These are phyloP conservation scores for Tipula helvola DNA, from an alignment of 2,888 invertebrate species.

Conservation along the genomic window DNA sequence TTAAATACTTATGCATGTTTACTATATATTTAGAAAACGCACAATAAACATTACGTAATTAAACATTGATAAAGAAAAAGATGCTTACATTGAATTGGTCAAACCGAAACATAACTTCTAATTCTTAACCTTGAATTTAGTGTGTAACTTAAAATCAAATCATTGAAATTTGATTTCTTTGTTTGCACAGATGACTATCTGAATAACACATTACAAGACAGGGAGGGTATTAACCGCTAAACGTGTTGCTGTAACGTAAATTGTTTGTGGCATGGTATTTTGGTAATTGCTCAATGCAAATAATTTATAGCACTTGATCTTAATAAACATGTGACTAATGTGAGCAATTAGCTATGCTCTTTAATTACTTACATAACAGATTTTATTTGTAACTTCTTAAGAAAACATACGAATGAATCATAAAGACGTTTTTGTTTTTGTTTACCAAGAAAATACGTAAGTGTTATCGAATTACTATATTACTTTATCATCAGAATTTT, in stretches of 20 bases:
- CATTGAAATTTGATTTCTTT: not conserved
- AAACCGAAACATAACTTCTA: not conserved
- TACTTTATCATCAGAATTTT: not conserved
- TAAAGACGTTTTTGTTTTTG: not conserved
- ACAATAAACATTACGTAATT: not conserved
- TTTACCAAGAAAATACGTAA: not conserved
- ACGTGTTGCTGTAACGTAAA: too few relatives aligned
- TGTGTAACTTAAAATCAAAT: not conserved
- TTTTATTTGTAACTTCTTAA: not conserved
- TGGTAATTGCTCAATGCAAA: too few relatives aligned
- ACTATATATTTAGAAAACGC: too few relatives aligned
- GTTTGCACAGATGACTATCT: not conserved
- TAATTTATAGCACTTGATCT: not conserved
- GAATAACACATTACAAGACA: not conserved
- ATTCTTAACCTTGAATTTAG: not conserved
- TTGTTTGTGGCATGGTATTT: too few relatives aligned
- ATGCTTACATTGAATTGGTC: not conserved
- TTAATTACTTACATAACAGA: not conserved
- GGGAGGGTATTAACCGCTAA: not conserved
- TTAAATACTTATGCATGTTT: not conserved
- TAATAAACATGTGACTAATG: not conserved
- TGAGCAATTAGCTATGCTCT: not conserved
- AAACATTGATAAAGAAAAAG: not conserved
- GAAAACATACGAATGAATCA: not conserved
- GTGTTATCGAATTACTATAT: not conserved